Evolutionary conservation across 92 coral and sea anemone genomes (phyloP), one percentile per base, ranked within the genome.

Genomic region (Porites rus): DNA sequence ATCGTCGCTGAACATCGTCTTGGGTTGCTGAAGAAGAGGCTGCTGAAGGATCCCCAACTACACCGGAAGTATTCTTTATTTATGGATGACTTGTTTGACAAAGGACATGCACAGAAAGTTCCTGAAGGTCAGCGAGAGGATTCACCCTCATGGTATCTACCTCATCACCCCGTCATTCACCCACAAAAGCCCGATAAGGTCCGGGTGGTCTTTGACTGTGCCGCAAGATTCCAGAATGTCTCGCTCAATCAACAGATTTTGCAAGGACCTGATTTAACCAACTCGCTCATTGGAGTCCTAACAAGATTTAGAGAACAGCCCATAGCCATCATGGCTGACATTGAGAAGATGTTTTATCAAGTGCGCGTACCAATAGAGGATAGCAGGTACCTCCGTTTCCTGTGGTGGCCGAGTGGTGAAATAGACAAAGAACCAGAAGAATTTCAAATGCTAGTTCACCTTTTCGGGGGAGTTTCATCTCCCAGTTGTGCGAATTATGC

Each of bases 211-310:
- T 92, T 81, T 69, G 94, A 92, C 75, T 84, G 94, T 78, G 84
- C 86, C 12, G 88, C 94, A 2, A 70, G 18, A 50, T 91, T 81
- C 63, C 88, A 76, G 67, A 67, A 81, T 24, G 70, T 80, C 21
- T 90, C 89, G 51, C 89, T 92, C 4, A 85, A 92, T 65, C 86
- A 86, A 74, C 89, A 92, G 89, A 76, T 92, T 43, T 51, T 92
- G 81, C 90, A 89, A 88, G 94, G 92, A 78, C 94, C 92, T 87
- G 94, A 92, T 64, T 65, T 92, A 51, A 89, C 93, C 52, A 89
- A 89, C 77, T 69, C 95, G 11, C 84, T 89, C 28, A 82, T 75
- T 52, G 92, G 94, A 46, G 94, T 83, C 11, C 64, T 91, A 52
- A 91, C 89, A 7, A 73, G 94, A 63, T 92, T 92, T 71, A 59